Percentiles rank a stretch among this genome's conserved stretches.
Conservation (phyloP, 2,113 vertebrate species). For the Serranochromis macrocephalus region DNA sequence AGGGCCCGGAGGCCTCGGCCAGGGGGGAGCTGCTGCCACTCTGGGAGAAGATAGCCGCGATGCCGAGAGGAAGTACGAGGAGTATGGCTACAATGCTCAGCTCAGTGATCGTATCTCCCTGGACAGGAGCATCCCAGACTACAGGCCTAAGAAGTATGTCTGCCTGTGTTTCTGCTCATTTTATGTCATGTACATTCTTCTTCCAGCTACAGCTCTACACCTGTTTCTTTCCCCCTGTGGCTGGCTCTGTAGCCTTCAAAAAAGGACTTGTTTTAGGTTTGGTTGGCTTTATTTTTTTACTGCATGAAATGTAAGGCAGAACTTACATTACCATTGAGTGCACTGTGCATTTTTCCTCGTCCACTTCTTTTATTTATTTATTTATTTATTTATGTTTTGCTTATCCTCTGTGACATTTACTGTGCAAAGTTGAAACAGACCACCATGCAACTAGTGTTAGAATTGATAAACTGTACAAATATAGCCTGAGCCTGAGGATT, state of each 20-base stretch:
- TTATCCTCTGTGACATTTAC: neutral
- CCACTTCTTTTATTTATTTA: neutral
- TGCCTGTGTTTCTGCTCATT: neutral
- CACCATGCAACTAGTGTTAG: neutral
- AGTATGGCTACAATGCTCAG: slow-evolving; percentile 95
- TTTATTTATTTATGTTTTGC: neutral
- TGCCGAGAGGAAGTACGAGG: slow-evolving; percentile 83
- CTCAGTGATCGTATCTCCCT: slow-evolving; percentile 96
- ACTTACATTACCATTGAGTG: neutral
- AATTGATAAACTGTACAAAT: neutral
- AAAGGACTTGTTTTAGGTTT: neutral
- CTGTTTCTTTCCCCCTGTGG: neutral
- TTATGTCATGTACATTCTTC: neutral
- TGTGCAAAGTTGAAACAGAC: neutral
- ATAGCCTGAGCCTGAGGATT: neutral
- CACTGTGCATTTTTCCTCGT: neutral
- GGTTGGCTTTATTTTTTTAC: slow-evolving; percentile 15
- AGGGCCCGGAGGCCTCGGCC: slow-evolving; percentile 92
- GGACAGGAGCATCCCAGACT: slow-evolving; percentile 94
- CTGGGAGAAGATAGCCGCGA: slow-evolving; percentile 86
- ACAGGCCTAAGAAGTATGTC: slow-evolving; percentile 93
- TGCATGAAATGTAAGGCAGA: neutral
- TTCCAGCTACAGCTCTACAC: neutral
- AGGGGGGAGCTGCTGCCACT: slow-evolving; percentile 89
- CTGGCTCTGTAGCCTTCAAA: neutral